Evolutionary conservation across 2,797 vertebrate species (phyloP).

Genomic region (Circus cinereus): DNA sequence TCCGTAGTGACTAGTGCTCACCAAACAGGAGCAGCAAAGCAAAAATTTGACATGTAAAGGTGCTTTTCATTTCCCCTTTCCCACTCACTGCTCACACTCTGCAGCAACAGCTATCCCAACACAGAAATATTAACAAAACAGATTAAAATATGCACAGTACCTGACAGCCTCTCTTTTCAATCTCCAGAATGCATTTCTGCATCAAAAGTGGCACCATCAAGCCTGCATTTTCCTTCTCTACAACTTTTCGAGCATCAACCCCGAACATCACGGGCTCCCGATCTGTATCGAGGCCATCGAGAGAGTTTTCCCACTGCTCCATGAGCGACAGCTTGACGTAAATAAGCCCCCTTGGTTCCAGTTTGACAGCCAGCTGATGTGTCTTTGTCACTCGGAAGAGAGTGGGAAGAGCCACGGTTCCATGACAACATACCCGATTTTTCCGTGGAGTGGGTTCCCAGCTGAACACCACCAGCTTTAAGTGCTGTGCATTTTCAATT

Average conservation of each 20-base stretch:
- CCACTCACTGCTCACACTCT: background rate
- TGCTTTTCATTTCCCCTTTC: background rate
- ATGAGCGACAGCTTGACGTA: slow-evolving; percentile 94
- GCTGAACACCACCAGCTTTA: slow-evolving; percentile 96
- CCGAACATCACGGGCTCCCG: slow-evolving; percentile 88
- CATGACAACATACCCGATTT: slow-evolving; percentile 93
- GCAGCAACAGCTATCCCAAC: background rate
- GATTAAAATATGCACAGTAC: slow-evolving; percentile 70
- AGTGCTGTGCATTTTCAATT: slow-evolving; percentile 95
- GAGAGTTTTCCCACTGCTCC: slow-evolving; percentile 95
- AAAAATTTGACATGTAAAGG: background rate
- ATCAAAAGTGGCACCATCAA: slow-evolving; percentile 91
- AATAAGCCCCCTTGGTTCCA: slow-evolving; percentile 94
- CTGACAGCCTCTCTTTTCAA: slow-evolving; percentile 97
- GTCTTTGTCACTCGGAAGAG: slow-evolving; percentile 90
- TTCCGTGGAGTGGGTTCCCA: slow-evolving; percentile 91
- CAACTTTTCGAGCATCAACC: slow-evolving; percentile 87
- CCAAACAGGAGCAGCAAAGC: background rate
- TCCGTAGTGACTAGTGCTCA: background rate
- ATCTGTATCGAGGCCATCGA: slow-evolving; percentile 78
- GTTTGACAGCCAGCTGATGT: slow-evolving; percentile 91
- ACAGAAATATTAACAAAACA: background rate
- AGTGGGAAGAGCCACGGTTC: slow-evolving; percentile 88
- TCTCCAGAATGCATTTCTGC: slow-evolving; percentile 93
- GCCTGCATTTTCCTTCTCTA: slow-evolving; percentile 88